phyloP scores from a whole-genome alignment of 2,797 vertebrate species.

The Chloroceryle amazona region DNA sequence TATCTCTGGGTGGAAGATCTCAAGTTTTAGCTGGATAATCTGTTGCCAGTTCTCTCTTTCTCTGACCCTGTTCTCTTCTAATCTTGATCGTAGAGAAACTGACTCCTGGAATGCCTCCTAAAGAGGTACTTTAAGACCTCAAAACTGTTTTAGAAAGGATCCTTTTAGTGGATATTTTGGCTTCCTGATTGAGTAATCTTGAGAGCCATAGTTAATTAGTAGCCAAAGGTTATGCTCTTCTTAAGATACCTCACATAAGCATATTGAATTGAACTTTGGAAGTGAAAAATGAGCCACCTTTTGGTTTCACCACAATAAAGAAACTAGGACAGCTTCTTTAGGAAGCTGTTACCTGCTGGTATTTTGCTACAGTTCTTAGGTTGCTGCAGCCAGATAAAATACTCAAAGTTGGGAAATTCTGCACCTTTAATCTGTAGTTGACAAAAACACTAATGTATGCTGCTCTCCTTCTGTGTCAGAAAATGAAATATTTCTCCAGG shows the following conservation, averaged over 20 bases:
- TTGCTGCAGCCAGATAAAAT: background rate
- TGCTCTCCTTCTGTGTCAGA: background rate
- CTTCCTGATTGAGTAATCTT: background rate
- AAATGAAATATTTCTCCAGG: background rate
- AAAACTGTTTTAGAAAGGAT: background rate
- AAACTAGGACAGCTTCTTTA: background rate
- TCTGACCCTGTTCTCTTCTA: background rate
- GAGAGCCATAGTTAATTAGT: background rate
- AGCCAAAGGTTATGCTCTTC: background rate
- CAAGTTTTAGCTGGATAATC: background rate
- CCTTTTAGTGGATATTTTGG: background rate
- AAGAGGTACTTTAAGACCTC: background rate
- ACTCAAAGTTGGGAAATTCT: background rate
- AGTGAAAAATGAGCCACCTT: background rate
- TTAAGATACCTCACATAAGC: background rate
- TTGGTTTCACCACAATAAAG: background rate
- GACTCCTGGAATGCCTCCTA: background rate
- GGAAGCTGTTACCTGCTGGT: background rate
- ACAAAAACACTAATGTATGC: background rate
- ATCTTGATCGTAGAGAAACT: background rate
- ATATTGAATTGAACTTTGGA: background rate
- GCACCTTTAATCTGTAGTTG: background rate
- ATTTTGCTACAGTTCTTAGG: background rate
- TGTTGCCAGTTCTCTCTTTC: background rate
- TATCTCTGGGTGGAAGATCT: background rate